Percentiles rank a stretch among this genome's conserved stretches.
Conservation (phyloP, 37 sponge, comb jelly and placozoan species). For the Mnemiopsis leidyi region DNA sequence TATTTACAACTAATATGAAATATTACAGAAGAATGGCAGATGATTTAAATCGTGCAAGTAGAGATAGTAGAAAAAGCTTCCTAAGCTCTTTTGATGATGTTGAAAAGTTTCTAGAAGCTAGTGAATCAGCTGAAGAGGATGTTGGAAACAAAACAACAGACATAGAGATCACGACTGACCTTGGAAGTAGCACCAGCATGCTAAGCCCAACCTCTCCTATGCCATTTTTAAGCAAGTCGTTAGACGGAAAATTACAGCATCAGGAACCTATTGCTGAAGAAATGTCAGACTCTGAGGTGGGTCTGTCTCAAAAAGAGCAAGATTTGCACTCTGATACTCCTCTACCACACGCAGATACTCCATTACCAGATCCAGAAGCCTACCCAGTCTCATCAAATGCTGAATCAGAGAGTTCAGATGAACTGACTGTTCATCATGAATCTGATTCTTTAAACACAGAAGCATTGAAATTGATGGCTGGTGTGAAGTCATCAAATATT, state of each 20-base stretch:
- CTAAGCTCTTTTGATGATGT: slow-evolving; percentile 37
- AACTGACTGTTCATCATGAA: slow-evolving; percentile 30
- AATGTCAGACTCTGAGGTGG: not conserved
- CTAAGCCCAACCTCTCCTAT: slow-evolving; percentile 16
- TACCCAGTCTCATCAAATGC: not conserved
- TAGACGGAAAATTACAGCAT: not conserved
- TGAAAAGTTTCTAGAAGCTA: slow-evolving; percentile 27
- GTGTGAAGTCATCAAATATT: not conserved
- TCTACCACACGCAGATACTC: not conserved
- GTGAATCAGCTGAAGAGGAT: slow-evolving; percentile 47
- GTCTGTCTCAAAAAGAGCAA: not conserved
- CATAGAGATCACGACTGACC: slow-evolving; percentile 44
- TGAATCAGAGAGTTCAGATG: slow-evolving; percentile 12
- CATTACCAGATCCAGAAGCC: not conserved
- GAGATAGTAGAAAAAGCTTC: slow-evolving; percentile 10
- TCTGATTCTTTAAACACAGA: slow-evolving; percentile 45
- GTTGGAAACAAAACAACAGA: not conserved
- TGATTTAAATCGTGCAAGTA: not conserved
- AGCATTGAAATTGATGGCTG: slow-evolving; percentile 38
- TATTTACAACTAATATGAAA: too few relatives aligned
- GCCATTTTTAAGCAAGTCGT: not conserved
- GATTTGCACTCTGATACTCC: slow-evolving; percentile 2
- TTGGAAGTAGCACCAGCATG: slow-evolving; percentile 35
- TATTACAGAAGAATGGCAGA: not conserved
- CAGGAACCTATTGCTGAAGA: not conserved